These are phyloP conservation scores for Cantharis flavilabris DNA, from an alignment of 2,888 invertebrate genomes.

Conservation along the genomic window DNA sequence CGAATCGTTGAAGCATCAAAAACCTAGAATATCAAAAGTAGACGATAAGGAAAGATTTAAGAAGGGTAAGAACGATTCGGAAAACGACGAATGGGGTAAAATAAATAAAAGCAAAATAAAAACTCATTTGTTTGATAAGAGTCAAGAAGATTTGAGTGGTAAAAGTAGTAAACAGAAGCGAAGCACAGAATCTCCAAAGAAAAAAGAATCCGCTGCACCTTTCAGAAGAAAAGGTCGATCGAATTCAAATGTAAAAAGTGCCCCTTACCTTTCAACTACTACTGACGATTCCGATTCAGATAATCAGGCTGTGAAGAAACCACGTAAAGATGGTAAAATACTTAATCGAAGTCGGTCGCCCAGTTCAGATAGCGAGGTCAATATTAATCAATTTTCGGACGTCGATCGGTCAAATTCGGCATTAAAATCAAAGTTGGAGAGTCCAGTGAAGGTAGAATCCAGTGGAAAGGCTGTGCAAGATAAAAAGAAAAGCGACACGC, in stretches of 20 bases:
- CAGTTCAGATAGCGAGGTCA: conserved; percentile 40
- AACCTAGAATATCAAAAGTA: conserved; percentile 36
- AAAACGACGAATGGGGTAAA: conserved; percentile 49
- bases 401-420: conserved; percentile 28
- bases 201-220: conserved; percentile 46
- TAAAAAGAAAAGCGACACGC: conserved; percentile 72
- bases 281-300: conserved; percentile 54
- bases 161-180: conserved; percentile 36
- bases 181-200: conserved; percentile 40
- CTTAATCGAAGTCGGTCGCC: conserved; percentile 34
- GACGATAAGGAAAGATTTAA: conserved; percentile 36
- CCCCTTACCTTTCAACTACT: conserved; percentile 43
- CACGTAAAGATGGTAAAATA: conserved; percentile 23
- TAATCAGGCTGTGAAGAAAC: conserved; percentile 42
- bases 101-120: conserved; percentile 44
- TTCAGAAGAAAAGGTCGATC: conserved; percentile 53
- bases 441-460: conserved; percentile 52
- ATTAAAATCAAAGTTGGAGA: conserved; percentile 33
- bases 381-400: conserved; percentile 36
- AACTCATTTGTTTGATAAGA: conserved; percentile 31
- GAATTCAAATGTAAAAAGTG: conserved; percentile 49
- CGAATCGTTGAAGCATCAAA: conserved; percentile 37
- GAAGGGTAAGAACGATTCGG: conserved; percentile 41
- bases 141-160: conserved; percentile 15
- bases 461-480: conserved; percentile 63